Base-by-base conservation (phyloP, 1,140 invertebrate genomes). In the Neoseiulus cucumeris region DNA sequence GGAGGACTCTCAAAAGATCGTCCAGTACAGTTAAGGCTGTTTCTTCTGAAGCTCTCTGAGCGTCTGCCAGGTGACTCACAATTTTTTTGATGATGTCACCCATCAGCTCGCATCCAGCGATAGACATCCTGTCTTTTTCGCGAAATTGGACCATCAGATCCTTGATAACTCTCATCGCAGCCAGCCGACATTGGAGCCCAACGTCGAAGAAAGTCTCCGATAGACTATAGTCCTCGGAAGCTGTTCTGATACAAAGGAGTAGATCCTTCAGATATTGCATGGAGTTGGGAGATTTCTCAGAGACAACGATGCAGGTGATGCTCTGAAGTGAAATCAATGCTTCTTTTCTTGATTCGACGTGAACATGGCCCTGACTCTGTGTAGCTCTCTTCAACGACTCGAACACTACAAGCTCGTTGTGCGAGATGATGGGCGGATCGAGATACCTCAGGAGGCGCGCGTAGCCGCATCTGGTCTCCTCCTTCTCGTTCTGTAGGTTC, bases 161-260 rank as follows among this genome's bases (percentile, higher is more conserved):
- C 22, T 9, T 59, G 51, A 59, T 18, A 33, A 25, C 51, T 25
- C 17, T 25, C 51, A 59, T 59, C 14, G 51, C 51, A 20, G 51
- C 22, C 6, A 59, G 17, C 14, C 51, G 51, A 5, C 14, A 14
- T 2, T n/a, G 22, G 17, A 59, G 51, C 2, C 51, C 51, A 25
- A 59, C 51, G 22, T 59, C 51, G 51, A 59, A 59, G 9, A 59
- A 59, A 17, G 51, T 59, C 22, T 59, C 51, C 14, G 51, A 59
- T 29, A 59, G 22, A 59, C 51, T 59, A 33, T 20, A 59, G 22
- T 59, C 51, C 22, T 59, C 51, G 25, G 22, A 20, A 29, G 51
- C 22, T 25, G 33, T 18, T 9, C 17, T 25, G 2, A 59, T 25
- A 9, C 51, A 59, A 6, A 29, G 14, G 14, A 59, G 22, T 25